Percentiles rank a stretch among this genome's conserved stretches.
These are phyloP conservation scores for Achatina immaculata DNA, from an alignment of 1,140 invertebrate species.

Conservation along the genomic window DNA sequence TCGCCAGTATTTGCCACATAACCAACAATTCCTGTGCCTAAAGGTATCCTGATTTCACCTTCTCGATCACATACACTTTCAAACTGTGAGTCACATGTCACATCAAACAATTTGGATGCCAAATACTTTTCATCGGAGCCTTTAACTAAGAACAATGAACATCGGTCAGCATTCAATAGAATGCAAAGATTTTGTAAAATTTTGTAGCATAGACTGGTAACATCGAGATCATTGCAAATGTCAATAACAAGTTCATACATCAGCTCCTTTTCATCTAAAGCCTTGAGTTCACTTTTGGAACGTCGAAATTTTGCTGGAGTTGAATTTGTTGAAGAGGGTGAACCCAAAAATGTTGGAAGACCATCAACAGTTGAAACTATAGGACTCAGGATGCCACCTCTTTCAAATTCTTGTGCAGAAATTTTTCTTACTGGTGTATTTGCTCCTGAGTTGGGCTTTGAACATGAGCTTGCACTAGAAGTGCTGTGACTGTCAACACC, in stretches of 20 bases:
- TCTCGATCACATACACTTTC: slow-evolving; percentile 88
- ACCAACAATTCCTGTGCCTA: slow-evolving; percentile 87
- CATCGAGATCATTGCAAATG: slow-evolving; percentile 95
- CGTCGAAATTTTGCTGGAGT: slow-evolving; percentile 50
- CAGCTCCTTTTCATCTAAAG: slow-evolving; percentile 92
- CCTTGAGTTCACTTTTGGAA: slow-evolving; percentile 83
- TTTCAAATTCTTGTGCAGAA: slow-evolving; percentile 94
- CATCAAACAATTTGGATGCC: slow-evolving; percentile 94
- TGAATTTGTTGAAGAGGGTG: slow-evolving; percentile 54
- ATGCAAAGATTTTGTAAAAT: slow-evolving; percentile 96
- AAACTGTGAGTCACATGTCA: slow-evolving; percentile 77
- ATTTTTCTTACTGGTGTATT: slow-evolving; percentile 90
- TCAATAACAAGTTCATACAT: slow-evolving; percentile 97
- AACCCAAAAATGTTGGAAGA: slow-evolving; percentile 86
- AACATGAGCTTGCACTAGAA: slow-evolving; percentile 61
- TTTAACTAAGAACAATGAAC: slow-evolving; percentile 89
- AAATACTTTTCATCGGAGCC: slow-evolving; percentile 75
- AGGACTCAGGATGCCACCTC: slow-evolving; percentile 88
- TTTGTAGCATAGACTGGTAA: slow-evolving; percentile 93
- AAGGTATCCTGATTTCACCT: slow-evolving; percentile 90
- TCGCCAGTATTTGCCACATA: slow-evolving; percentile 93
- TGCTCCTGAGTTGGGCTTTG: slow-evolving; percentile 67
- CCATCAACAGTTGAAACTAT: slow-evolving; percentile 91
- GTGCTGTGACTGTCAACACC: slow-evolving; percentile 71
- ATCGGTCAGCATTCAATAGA: slow-evolving; percentile 90